phyloP scores from a whole-genome alignment of 2,888 invertebrate species.

The Dromius quadrimaculatus region DNA sequence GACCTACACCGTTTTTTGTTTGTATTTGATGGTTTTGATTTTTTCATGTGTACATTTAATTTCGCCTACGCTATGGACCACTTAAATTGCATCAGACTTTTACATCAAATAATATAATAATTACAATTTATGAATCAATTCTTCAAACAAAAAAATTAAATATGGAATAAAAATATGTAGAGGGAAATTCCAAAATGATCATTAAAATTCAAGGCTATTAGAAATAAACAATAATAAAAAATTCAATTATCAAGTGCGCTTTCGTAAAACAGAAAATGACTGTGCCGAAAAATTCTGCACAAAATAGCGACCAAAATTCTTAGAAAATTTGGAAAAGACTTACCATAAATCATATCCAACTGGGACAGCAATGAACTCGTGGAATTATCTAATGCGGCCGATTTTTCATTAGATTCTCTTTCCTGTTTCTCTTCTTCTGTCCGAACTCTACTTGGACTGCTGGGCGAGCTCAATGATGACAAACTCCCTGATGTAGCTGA shows the following conservation, averaged over 20 bases:
- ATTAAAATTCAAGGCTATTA: too few species aligned
- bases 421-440: slow-evolving; percentile 70
- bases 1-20: slow-evolving; percentile 50
- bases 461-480: slow-evolving; percentile 66
- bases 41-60: slow-evolving; percentile 35
- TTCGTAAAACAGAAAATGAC: too few species aligned
- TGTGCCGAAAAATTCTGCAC: too few species aligned
- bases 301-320: too few species aligned
- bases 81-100: too few species aligned
- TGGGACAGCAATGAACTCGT: slow-evolving; percentile 43
- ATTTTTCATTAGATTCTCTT: slow-evolving; percentile 71
- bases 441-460: slow-evolving; percentile 67
- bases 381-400: slow-evolving; percentile 54
- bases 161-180: too few species aligned
- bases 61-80: slow-evolving; percentile 38
- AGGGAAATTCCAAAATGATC: too few species aligned
- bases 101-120: too few species aligned
- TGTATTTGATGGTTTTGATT: slow-evolving; percentile 33
- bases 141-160: too few species aligned
- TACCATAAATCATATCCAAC: slow-evolving; percentile 62
- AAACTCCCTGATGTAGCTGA: slow-evolving; percentile 65
- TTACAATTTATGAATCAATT: too few species aligned
- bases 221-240: background rate
- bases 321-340: slow-evolving; percentile 53
- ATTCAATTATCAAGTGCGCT: slow-evolving; percentile 16